phyloP scores from a whole-genome alignment of 1,140 invertebrate genomes.

The Bombus picipes region DNA sequence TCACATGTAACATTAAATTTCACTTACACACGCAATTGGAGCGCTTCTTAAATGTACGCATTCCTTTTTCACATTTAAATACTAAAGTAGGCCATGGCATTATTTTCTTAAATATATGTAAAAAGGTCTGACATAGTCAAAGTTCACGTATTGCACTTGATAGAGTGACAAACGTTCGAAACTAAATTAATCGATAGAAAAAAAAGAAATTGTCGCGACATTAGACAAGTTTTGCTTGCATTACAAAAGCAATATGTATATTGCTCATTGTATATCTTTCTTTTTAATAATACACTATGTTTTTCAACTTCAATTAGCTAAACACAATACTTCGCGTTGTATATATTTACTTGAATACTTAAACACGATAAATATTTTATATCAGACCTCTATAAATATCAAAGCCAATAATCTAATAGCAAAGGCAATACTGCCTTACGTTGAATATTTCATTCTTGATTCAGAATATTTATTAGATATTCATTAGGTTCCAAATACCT shows the following conservation, averaged over 20 bases:
- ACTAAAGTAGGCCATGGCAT: slow-evolving; percentile 75
- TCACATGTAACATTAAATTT: slow-evolving; percentile 55
- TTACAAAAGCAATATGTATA: slow-evolving; percentile 2
- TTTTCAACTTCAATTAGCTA: slow-evolving; percentile 6
- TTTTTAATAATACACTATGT: slow-evolving; percentile 12
- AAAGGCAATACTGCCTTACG: slow-evolving; percentile 65
- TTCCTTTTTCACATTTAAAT: slow-evolving; percentile 66
- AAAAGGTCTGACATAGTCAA: slow-evolving; percentile 63
- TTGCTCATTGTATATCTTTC: background rate
- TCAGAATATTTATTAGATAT: slow-evolving; percentile 57
- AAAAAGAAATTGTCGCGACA: background rate
- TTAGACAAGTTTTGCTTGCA: background rate
- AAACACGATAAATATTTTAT: slow-evolving; percentile 37
- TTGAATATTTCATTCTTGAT: slow-evolving; percentile 62
- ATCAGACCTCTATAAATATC: slow-evolving; percentile 53
- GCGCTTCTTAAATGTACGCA: slow-evolving; percentile 54
- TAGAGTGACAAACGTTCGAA: background rate
- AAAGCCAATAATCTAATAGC: slow-evolving; percentile 62
- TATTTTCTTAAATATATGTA: slow-evolving; percentile 62
- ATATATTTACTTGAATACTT: slow-evolving; percentile 6
- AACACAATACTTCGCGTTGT: background rate
- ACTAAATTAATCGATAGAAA: background rate
- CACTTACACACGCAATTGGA: slow-evolving; percentile 33
- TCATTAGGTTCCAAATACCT: slow-evolving; percentile 44
- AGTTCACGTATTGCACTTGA: background rate